Evolutionary conservation across 2,113 vertebrate species (phyloP).

Genomic region (Herpetotheres cachinnans): DNA sequence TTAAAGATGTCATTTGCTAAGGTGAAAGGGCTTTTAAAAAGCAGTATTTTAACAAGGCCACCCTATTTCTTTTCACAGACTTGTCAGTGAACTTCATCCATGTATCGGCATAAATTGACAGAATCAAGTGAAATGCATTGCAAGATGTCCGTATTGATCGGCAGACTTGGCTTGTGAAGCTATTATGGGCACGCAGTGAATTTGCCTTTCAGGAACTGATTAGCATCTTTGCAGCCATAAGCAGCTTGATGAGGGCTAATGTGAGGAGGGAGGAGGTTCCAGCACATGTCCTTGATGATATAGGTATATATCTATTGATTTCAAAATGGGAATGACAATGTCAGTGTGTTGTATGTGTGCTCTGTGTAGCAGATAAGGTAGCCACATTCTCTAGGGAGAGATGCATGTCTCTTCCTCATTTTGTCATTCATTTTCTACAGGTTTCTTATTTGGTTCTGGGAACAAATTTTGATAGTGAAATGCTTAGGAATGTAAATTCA

Average conservation of each 20-base stretch:
- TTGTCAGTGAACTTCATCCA: background rate
- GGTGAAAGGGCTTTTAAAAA: background rate
- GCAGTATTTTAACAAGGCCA: background rate
- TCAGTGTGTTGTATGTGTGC: background rate
- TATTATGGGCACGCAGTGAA: slow-evolving; percentile 12
- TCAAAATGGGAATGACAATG: background rate
- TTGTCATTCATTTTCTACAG: background rate
- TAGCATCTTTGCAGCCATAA: slow-evolving; percentile 62
- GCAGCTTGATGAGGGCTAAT: slow-evolving; percentile 67
- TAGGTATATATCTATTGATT: slow-evolving; percentile 32
- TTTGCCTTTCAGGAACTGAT: slow-evolving; percentile 26
- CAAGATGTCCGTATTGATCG: slow-evolving; percentile 35
- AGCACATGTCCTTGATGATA: slow-evolving; percentile 29
- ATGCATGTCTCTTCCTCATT: background rate
- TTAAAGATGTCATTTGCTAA: slow-evolving; percentile 1
- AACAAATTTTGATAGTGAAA: background rate
- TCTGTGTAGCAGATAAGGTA: background rate
- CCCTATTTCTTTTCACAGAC: background rate
- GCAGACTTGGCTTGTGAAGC: background rate
- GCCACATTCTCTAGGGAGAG: background rate
- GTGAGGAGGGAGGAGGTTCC: slow-evolving; percentile 33
- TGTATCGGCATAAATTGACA: slow-evolving; percentile 41
- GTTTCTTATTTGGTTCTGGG: background rate
- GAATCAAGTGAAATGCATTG: background rate
- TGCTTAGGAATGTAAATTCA: background rate